These are phyloP conservation scores for Trichogramma evanescens DNA, from an alignment of 2,888 invertebrate genomes.

Conservation along the genomic window DNA sequence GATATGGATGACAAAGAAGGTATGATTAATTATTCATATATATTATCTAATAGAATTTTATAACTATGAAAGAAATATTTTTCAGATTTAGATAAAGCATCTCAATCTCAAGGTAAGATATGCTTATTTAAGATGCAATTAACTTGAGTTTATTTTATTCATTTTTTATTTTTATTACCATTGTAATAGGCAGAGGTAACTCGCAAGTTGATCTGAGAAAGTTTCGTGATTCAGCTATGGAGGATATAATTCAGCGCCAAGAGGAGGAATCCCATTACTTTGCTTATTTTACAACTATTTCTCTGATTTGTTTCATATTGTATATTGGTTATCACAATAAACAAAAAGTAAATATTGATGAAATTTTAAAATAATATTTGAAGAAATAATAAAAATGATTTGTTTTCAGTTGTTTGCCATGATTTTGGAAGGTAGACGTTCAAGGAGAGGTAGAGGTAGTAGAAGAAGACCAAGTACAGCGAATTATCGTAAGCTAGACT, in stretches of 20 bases:
- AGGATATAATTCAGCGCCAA: conserved; percentile 27
- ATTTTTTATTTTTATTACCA: neutral
- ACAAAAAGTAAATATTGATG: conserved; percentile 50
- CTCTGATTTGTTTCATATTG: conserved; percentile 55
- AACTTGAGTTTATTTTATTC: neutral
- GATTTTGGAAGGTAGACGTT: conserved; percentile 56
- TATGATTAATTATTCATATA: neutral
- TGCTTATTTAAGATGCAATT: neutral
- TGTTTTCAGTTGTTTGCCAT: conserved; percentile 55
- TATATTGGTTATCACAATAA: conserved; percentile 62
- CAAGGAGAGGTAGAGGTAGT: conserved; percentile 39
- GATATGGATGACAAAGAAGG: neutral
- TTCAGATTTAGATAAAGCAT: neutral
- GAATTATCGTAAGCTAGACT: conserved; percentile 60
- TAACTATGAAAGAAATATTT: neutral
- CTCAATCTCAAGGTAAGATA: neutral
- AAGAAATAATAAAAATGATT: neutral
- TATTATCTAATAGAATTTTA: neutral
- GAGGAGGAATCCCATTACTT: conserved; percentile 61
- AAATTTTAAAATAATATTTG: neutral
- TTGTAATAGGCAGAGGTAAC: no score
- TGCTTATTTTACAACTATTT: conserved; percentile 59
- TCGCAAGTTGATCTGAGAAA: no score
- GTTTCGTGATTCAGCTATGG: conserved; percentile 12
- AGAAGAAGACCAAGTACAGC: conserved; percentile 57